These are phyloP conservation scores for Drosophila lacicola DNA, from an alignment of 2,888 invertebrate genomes.

Conservation along the genomic window DNA sequence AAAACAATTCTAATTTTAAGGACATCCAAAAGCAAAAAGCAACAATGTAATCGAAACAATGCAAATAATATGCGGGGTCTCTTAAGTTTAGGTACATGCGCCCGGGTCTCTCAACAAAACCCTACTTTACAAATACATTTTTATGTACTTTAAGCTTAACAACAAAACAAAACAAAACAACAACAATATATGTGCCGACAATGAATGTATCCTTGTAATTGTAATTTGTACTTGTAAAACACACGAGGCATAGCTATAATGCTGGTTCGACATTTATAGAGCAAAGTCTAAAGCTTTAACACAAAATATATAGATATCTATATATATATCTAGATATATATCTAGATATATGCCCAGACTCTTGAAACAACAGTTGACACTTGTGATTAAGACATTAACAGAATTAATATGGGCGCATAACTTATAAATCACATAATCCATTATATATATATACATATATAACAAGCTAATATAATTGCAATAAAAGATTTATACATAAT, in stretches of 20 bases:
- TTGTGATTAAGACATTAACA: conserved; percentile 44
- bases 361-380: conserved; percentile 8
- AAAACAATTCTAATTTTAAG: conserved; percentile 46
- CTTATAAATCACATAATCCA: conserved; percentile 20
- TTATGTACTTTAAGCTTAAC: conserved; percentile 38
- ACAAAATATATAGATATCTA: conserved; percentile 6
- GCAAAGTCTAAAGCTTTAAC: conserved; percentile 66
- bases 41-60: conserved; percentile 62
- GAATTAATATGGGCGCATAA: conserved; percentile 20
- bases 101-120: conserved; percentile 23
- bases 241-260: conserved; percentile 7
- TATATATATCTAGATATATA: not conserved
- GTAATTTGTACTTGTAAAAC: conserved; percentile 47
- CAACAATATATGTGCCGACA: conserved; percentile 39
- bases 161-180: not conserved
- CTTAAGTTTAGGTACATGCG: conserved; percentile 42
- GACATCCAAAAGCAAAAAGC: conserved; percentile 33
- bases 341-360: conserved; percentile 6
- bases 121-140: conserved; percentile 13
- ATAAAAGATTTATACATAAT: conserved; percentile 27
- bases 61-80: conserved; percentile 51
- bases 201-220: conserved; percentile 53
- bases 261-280: conserved; percentile 43
- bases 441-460: conserved; percentile 13
- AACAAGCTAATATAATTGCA: conserved; percentile 30